Evolutionary conservation across 2,113 vertebrate genomes (phyloP).

Genomic region (Empidonax traillii): DNA sequence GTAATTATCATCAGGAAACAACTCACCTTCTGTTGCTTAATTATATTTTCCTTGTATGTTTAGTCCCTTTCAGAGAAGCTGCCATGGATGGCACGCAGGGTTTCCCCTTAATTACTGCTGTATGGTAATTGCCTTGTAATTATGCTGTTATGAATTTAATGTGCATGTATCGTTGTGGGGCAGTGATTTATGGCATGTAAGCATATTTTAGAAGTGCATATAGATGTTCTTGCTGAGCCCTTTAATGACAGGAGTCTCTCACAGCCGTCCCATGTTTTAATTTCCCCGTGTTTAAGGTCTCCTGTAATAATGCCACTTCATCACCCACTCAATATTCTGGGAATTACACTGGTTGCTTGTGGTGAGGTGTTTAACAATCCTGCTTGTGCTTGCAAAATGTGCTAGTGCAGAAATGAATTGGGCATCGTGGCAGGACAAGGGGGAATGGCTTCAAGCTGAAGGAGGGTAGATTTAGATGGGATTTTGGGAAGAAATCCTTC

Average conservation of each 20-base stretch:
- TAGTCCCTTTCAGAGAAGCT: neutral
- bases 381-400: neutral
- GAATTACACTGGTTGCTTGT: neutral
- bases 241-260: neutral
- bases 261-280: neutral
- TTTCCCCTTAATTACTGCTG: constrained; percentile 28
- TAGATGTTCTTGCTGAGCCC: neutral
- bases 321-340: neutral
- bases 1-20: constrained; percentile 28
- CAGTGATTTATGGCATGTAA: constrained; percentile 6
- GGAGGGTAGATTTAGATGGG: neutral
- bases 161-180: neutral
- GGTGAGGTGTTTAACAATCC: neutral
- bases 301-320: neutral
- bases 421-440: neutral
- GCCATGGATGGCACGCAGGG: neutral
- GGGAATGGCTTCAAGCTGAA: neutral
- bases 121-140: constrained; percentile 39
- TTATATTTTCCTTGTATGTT: neutral
- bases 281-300: neutral
- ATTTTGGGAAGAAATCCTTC: neutral
- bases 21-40: constrained; percentile 38
- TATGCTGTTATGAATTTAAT: neutral
- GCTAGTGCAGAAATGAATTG: neutral
- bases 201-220: neutral